Evolutionary conservation across 1,140 invertebrate species (phyloP), one percentile per base, ranked within the genome.

Genomic region (roundworm (Caenorhabditis elegans)): DNA sequence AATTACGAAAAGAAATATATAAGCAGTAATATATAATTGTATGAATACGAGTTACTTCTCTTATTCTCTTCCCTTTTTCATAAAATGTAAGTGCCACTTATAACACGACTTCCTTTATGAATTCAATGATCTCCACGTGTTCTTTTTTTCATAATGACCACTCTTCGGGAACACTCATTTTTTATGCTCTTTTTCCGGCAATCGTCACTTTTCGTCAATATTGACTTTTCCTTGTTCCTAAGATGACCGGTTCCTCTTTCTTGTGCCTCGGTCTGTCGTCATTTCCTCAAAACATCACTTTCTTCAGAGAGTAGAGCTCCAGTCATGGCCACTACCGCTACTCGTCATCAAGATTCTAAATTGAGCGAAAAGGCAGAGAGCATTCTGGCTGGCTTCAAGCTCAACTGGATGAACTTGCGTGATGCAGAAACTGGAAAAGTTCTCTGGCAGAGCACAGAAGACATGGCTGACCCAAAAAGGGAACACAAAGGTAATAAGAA

Each of bases 391-490:
- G 60, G 60, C 0, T 70, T 70, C 60, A 70, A 70, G n/a, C 60
- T 70, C 60, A 98, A 99, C 92, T 98, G 97, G 95, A 98, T 98
- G 94, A 98, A 97, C 91, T 91, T 99, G 47, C 91, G 96, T 82
- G 96, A 99, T 93, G 95, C 94, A 11, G 96, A 98, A 90, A 95
- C 92, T 86, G 97, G 97, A 36, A 95, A 97, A 91, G 93, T 98
- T 76, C 92, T 98, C 26, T 99, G 97, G 97, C 96, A 99, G 90
- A 95, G 95, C 78, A 96, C 94, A 89, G 96, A 98, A 89, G 97
- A 99, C 90, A 92, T 99, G 93, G 98, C 94, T 22, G 92, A 93
- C 51, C 94, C 96, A 36, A 94, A 95, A 80, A 92, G 93, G 17
- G 96, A 98, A 90, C 97, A 98, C 91, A 95, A 98, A 93, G 92